These are phyloP conservation scores for Apis cerana DNA, from an alignment of 1,140 invertebrate genomes.

Conservation along the genomic window DNA sequence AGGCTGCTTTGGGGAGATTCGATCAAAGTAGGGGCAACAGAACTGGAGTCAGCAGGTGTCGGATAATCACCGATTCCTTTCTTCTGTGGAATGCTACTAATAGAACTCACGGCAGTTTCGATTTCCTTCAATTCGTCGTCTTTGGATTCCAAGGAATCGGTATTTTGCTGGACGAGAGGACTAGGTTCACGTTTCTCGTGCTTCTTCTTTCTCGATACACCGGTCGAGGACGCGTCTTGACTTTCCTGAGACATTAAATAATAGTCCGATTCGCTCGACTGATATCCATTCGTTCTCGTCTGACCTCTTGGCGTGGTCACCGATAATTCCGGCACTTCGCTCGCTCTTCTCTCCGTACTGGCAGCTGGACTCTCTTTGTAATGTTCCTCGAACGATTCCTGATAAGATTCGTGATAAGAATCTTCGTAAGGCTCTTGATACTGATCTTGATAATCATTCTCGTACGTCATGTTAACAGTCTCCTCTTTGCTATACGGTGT, in stretches of 20 bases:
- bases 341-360: conserved; percentile 64
- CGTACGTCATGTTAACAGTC: conserved; percentile 57
- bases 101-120: conserved; percentile 83
- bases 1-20: conserved; percentile 70
- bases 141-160: conserved; percentile 82
- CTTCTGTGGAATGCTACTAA: conserved; percentile 77
- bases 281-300: conserved; percentile 74
- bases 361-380: conserved; percentile 67
- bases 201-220: conserved; percentile 65
- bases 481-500: conserved; percentile 71
- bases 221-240: conserved; percentile 63
- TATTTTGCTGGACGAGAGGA: conserved; percentile 80
- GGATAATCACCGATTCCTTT: conserved; percentile 77
- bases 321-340: conserved; percentile 76
- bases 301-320: conserved; percentile 75
- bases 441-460: conserved; percentile 70
- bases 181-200: conserved; percentile 72
- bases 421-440: conserved; percentile 70
- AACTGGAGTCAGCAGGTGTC: conserved; percentile 72
- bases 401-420: conserved; percentile 72
- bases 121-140: conserved; percentile 83
- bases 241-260: conserved; percentile 70
- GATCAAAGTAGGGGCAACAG: conserved; percentile 62
- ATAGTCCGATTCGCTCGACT: conserved; percentile 75
- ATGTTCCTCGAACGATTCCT: conserved; percentile 71